Base-by-base conservation (phyloP, 2,113 vertebrate genomes). In the Cochlearius cochlearius region DNA sequence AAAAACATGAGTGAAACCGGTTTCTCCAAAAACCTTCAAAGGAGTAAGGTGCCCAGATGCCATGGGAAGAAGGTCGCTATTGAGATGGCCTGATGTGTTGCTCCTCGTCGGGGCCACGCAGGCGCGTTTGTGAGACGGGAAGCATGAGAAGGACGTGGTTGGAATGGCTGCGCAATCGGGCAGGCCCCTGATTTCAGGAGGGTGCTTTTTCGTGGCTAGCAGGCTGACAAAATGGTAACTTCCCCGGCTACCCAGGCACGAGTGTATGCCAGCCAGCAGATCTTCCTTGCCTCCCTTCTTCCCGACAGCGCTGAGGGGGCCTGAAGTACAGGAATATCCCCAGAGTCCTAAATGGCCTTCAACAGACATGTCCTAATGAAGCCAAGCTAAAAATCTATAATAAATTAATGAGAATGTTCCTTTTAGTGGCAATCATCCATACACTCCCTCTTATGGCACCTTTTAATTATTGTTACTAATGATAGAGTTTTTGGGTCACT, bases 381-480 rank as follows among this genome's bases (percentile, higher is more conserved):
- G 95, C 91, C 93, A 96, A 98, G 96, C 96, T 98, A 98, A 97
- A 98, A 98, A 98, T 98, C 62, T 58, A 88, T 96, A 95, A 95
- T 98, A 97, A 98, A 98, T 98, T 98, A 97, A 98, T 93, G 95
- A 98, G 96, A 98, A 97, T 96, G 96, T 98, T 97, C 92, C 86
- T 98, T 96, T 92, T 79, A 96, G 97, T 97, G 93, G 94, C 96
- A 97, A 91, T 97, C 96, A 98, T 95, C 98, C 97, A 92, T 95
- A 96, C 76, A 92, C 92, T 98, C 91, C 80, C 67, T 97, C 87
- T 95, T 97, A 97, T 43, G 95, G 91, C 95, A 96, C 83, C 95
- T 98, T 98, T 97, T 98, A 97, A 98, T 98, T 98, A 97, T 96
- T 98, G 96, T 97, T 97, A 91, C 94, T 98, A 98, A 98, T 97